Evolutionary conservation across 2,888 invertebrate genomes (phyloP).

Genomic region (Pterobdella sp.): DNA sequence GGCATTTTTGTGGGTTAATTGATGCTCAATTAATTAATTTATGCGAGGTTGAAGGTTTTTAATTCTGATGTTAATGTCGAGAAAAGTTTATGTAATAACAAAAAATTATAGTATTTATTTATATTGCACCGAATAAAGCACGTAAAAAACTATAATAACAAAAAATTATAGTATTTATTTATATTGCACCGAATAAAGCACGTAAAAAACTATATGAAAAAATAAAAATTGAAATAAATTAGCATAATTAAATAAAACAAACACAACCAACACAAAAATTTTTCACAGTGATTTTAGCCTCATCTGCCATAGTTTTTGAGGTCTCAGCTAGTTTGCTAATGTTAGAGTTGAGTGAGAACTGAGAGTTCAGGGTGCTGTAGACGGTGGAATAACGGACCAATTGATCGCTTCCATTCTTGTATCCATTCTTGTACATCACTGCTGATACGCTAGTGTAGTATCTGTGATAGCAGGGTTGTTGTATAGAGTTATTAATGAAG

Average conservation of each 20-base stretch:
- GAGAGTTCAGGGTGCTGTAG: conserved; percentile 3
- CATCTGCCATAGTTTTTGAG: background rate
- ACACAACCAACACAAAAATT: background rate
- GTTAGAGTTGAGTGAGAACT: conserved; percentile 9
- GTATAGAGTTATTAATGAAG: too few relatives aligned
- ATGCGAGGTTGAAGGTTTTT: background rate
- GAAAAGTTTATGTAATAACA: background rate
- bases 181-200: background rate
- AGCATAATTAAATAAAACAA: too few relatives aligned
- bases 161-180: background rate
- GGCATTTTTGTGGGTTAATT: too few relatives aligned
- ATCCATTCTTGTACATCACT: background rate
- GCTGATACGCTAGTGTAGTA: conserved; percentile 9
- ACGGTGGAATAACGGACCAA: background rate
- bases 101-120: background rate
- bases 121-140: background rate
- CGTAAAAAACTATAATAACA: background rate
- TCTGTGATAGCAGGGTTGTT: too few relatives aligned
- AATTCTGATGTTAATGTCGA: too few relatives aligned
- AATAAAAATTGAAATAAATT: background rate
- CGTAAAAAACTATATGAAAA: background rate
- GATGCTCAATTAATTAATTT: too few relatives aligned
- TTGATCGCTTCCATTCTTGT: background rate
- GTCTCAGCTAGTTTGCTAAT: background rate
- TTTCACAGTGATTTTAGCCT: background rate